Evolutionary conservation across 2,797 vertebrate species (phyloP).

Genomic region (Tinamus major): DNA sequence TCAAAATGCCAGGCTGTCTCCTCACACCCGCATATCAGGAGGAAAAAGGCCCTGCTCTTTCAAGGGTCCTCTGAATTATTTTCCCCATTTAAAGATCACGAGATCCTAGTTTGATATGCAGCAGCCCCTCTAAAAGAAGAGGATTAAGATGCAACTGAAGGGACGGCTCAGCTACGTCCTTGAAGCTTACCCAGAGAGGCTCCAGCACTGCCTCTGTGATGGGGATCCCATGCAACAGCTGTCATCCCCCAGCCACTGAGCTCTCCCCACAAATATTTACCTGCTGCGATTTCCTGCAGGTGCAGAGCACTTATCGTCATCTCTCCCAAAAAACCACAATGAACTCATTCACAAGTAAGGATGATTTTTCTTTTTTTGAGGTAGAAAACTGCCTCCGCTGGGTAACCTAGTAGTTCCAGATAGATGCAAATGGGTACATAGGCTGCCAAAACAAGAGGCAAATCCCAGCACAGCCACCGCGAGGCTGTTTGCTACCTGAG

Average conservation of each 20-base stretch:
- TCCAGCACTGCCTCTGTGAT: background rate
- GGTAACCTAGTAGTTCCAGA: background rate
- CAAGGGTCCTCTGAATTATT: background rate
- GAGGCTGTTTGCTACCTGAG: conserved; percentile 5
- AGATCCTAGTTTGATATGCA: background rate
- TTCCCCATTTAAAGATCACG: background rate
- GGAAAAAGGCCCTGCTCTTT: background rate
- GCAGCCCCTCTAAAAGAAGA: background rate
- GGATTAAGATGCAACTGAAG: background rate
- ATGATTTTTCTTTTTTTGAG: background rate
- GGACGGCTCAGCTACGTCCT: background rate
- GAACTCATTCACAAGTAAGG: background rate
- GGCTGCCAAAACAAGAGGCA: background rate
- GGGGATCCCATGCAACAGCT: background rate
- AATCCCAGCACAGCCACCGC: background rate
- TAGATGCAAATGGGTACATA: background rate
- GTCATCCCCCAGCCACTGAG: background rate
- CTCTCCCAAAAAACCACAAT: background rate
- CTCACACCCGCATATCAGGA: background rate
- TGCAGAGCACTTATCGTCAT: background rate
- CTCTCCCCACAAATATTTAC: background rate
- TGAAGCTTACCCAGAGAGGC: background rate
- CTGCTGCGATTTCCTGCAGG: background rate
- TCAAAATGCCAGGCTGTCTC: background rate
- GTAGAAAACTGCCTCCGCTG: background rate